Conservation (phyloP, 2,113 vertebrate species). For the Xenotilapia longispinis region DNA sequence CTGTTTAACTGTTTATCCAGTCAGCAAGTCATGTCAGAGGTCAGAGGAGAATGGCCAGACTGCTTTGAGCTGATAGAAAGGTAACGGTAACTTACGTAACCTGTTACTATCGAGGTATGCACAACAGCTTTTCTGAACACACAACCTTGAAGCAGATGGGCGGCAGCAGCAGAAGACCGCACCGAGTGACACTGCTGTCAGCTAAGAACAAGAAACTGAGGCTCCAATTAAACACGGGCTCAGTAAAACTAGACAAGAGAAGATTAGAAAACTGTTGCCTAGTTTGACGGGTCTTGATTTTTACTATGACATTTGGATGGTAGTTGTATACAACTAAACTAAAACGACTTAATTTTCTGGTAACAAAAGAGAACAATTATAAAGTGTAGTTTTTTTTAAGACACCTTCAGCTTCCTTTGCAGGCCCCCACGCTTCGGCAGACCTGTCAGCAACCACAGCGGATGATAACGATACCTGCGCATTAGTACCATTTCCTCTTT, state of each 20-base stretch:
- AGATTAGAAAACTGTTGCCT: neutral
- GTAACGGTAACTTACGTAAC: neutral
- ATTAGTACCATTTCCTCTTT: neutral
- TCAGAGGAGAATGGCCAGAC: neutral
- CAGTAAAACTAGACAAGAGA: neutral
- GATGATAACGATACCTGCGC: neutral
- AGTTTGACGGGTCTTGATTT: neutral
- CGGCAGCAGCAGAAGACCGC: neutral
- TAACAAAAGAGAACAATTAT: neutral
- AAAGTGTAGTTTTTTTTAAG: neutral
- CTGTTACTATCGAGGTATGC: neutral
- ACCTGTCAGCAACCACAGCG: neutral
- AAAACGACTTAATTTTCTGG: neutral
- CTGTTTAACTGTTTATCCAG: neutral
- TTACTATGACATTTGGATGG: neutral
- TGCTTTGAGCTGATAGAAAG: neutral
- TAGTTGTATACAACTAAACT: neutral
- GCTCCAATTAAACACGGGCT: neutral
- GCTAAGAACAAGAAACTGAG: neutral
- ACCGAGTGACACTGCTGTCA: neutral
- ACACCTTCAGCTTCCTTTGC: neutral
- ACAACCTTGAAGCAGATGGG: neutral
- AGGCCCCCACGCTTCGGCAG: fast-evolving
- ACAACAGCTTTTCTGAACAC: neutral
- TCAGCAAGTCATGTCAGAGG: neutral